A percentile compares a stretch with the other conserved stretches of the same genome.
These are phyloP conservation scores for Oryzias javanicus DNA, from an alignment of 2,113 vertebrate species.

Conservation along the genomic window DNA sequence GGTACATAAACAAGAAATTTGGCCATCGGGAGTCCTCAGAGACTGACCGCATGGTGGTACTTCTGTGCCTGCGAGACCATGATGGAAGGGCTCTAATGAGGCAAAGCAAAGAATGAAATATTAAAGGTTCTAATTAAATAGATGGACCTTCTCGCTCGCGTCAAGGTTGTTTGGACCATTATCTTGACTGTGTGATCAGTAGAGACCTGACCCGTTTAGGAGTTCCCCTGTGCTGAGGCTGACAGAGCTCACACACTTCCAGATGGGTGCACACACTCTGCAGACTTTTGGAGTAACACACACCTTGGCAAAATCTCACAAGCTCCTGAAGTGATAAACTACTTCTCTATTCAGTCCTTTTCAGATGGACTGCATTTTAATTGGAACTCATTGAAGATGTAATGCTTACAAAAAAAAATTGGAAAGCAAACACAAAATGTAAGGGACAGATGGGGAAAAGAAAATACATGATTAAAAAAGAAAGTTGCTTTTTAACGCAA, in stretches of 20 bases:
- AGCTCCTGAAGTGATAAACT: slow-evolving; percentile 23
- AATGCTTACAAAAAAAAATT: slow-evolving; percentile 18
- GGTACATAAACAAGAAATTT: slow-evolving; percentile 30
- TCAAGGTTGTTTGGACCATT: slow-evolving; percentile 82
- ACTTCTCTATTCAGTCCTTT: slow-evolving; percentile 23
- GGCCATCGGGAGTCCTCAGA: slow-evolving; percentile 43
- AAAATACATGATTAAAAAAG: slow-evolving; percentile 7
- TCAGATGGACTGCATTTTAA: slow-evolving; percentile 20
- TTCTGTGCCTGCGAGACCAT: slow-evolving; percentile 53
- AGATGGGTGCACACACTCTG: slow-evolving; percentile 6
- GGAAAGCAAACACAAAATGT: not conserved
- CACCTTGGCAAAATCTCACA: slow-evolving; percentile 31
- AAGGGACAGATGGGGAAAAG: not conserved
- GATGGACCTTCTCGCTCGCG: slow-evolving; percentile 74
- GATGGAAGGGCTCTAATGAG: slow-evolving; percentile 78
- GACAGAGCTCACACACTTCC: slow-evolving; percentile 25
- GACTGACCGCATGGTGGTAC: slow-evolving; percentile 39
- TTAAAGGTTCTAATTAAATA: slow-evolving; percentile 83
- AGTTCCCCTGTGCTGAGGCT: slow-evolving; percentile 54
- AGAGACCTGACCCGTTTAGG: slow-evolving; percentile 70
- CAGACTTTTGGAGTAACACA: slow-evolving; percentile 18
- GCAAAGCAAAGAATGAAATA: slow-evolving; percentile 78
- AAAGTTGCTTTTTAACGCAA: slow-evolving; percentile 20
- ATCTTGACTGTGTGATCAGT: slow-evolving; percentile 75
- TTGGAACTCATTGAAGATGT: slow-evolving; percentile 27